A percentile compares a stretch with the other conserved stretches of the same genome.
phyloP scores from a whole-genome alignment of 2,888 invertebrate species.

The Crocallis elinguaria region DNA sequence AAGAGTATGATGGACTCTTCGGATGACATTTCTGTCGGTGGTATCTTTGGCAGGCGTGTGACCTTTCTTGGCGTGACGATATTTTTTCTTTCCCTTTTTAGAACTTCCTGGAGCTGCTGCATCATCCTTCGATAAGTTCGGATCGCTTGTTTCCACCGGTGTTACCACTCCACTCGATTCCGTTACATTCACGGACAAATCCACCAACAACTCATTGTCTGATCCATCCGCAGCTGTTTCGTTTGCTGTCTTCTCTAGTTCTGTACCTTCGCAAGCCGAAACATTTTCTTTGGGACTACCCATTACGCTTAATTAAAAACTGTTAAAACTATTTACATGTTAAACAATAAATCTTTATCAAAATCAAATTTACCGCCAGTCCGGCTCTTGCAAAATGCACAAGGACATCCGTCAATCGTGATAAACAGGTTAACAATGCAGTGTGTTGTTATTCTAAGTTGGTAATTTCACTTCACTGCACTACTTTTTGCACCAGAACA shows the following conservation, averaged over 20 bases:
- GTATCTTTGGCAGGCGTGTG: slow-evolving; percentile 71
- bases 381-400: slow-evolving; percentile 75
- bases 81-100: slow-evolving; percentile 78
- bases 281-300: slow-evolving; percentile 73
- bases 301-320: slow-evolving; percentile 58
- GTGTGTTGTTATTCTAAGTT: slow-evolving; percentile 51
- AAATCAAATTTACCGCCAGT: slow-evolving; percentile 82
- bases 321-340: slow-evolving; percentile 52
- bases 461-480: slow-evolving; percentile 4
- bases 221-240: slow-evolving; percentile 63
- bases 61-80: slow-evolving; percentile 74
- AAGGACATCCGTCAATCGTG: slow-evolving; percentile 83
- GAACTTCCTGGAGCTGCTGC: slow-evolving; percentile 48
- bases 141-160: slow-evolving; percentile 44
- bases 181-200: slow-evolving; percentile 53
- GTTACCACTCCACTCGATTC: slow-evolving; percentile 50
- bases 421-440: slow-evolving; percentile 80
- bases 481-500: background rate
- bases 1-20: slow-evolving; percentile 73
- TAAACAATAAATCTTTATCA: slow-evolving; percentile 53
- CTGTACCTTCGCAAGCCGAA: slow-evolving; percentile 54
- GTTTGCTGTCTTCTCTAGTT: slow-evolving; percentile 54
- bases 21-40: slow-evolving; percentile 65
- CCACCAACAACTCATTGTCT: slow-evolving; percentile 61
- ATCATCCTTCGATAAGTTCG: slow-evolving; percentile 69